Evolutionary conservation across 2,888 invertebrate species (phyloP), one percentile per base, ranked within the genome.

Genomic region (Oscheius onirici): DNA sequence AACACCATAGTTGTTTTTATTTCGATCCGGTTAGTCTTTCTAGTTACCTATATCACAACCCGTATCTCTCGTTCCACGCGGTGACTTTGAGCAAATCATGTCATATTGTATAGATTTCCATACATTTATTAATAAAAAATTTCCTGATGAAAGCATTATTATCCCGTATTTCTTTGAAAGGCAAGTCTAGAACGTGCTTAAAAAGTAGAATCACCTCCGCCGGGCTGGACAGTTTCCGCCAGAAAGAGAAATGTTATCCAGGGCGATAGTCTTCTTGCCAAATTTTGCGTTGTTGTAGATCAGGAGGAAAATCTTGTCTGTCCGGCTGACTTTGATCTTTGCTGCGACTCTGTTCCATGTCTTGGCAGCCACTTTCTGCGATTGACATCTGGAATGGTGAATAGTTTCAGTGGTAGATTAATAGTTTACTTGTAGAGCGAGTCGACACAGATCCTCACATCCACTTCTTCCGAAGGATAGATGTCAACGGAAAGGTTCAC

Each of bases 301-400:
- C 10, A 82, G 58, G 8, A 82, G 71, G 66, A 82, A 82, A 13
- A 82, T 74, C 81, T 82, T 82, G 44, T 80, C 80, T 1, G 80
- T 75, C 28, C 68, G 72, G 26, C 71, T 71, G 43, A 82, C 80
- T 73, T 78, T 79, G 26, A 82, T 80, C 61, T 72, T 72, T 0
- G 82, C 82, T 10, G 79, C 77, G n/a, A 82, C 77, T 54, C 82
- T 69, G 61, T 82, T 82, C 82, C 82, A 82, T n/a, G 77, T 66
- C 20, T 73, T 49, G 13, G 78, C 73, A 1, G 73, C 52, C 34
- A 80, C 75, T 10, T 68, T 74, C 40, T 80, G 78, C 1, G 76
- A 76, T 55, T 80, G 78, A 40, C 78, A 77, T 67, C 71, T 71
- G 49, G 28, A 60, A 24, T 13, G 24, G 8, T 44, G n/a, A 34